Conservation (phyloP, 2,797 vertebrate species). For the Gorsachius magnificus region DNA sequence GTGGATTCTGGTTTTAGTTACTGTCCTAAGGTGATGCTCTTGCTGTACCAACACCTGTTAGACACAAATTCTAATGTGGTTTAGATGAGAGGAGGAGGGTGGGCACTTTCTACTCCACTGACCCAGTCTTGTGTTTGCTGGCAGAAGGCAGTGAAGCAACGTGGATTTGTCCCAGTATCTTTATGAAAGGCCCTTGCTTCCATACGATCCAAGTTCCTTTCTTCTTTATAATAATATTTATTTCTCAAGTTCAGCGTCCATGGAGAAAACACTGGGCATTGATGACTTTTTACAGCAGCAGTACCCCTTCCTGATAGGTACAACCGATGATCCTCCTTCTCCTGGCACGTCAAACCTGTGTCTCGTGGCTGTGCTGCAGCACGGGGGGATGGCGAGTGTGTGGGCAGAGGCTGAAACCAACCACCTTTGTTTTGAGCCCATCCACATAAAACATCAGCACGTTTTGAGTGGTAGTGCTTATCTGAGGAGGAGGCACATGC, state of each 20-base stretch:
- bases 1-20: not conserved
- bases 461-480: not conserved
- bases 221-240: not conserved
- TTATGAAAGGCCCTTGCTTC: not conserved
- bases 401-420: not conserved
- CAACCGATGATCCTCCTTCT: rapidly evolving
- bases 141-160: not conserved
- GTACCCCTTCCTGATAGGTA: not conserved
- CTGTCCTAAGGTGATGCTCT: not conserved
- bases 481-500: not conserved
- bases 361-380: not conserved
- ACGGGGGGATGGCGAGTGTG: not conserved
- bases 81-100: not conserved
- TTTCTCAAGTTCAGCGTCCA: not conserved
- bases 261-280: too few relatives aligned
- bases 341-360: rapidly evolving
- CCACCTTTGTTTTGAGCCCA: not conserved
- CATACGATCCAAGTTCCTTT: not conserved
- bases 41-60: not conserved
- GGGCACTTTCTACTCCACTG: not conserved
- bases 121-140: not conserved
- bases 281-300: not conserved
- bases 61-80: not conserved
- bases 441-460: not conserved
- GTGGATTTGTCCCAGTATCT: not conserved